Base-by-base conservation (phyloP, 2,888 invertebrate genomes). In the Eurytoma californica region DNA sequence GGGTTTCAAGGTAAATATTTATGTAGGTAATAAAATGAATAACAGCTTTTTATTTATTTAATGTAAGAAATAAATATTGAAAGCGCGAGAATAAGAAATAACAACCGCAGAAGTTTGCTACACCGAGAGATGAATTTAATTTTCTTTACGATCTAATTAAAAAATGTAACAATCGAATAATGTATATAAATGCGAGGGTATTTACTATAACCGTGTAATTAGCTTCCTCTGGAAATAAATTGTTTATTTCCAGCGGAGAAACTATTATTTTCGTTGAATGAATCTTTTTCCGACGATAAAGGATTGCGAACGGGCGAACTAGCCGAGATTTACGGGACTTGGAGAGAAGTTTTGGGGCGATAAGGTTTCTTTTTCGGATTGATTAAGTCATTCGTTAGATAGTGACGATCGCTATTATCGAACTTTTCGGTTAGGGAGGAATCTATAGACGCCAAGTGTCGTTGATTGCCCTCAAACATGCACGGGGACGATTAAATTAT, bases 311-410 rank as follows among this genome's bases (percentile, higher is more conserved):
- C 77, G 61, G 77, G 58, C 60, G 69, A 73, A 55, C 57, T 73
- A 12, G 28, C 12, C 61, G 65, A 74, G 80, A 77, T 80, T 77
- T 77, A 80, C 70, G 77, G 69, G 60, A 77, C 49, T 66, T 73
- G 65, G 60, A 58, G 80, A 60, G 47, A 69, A 76, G 69, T 28
- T 66, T 72, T 24, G 18, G 18, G 24, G 12, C 66, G 73, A 80
- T 77, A 80, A 80, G 74, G 30, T 51, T 80, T 77, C 55, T 47
- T 70, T 80, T 77, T 77, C 70, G 73, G 66, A 77, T 77, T 77
- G 74, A 80, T 77, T 73, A 73, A 77, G 74, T 77, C 68, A 80
- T 80, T 80, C 60, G 60, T 69, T 74, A 77, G 73, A 77, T 74
- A 73, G 73, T 69, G 66, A 65, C 77, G 66, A 74, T 74, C 61